phyloP scores from a whole-genome alignment of 2,888 invertebrate genomes.

The Noctua janthina region DNA sequence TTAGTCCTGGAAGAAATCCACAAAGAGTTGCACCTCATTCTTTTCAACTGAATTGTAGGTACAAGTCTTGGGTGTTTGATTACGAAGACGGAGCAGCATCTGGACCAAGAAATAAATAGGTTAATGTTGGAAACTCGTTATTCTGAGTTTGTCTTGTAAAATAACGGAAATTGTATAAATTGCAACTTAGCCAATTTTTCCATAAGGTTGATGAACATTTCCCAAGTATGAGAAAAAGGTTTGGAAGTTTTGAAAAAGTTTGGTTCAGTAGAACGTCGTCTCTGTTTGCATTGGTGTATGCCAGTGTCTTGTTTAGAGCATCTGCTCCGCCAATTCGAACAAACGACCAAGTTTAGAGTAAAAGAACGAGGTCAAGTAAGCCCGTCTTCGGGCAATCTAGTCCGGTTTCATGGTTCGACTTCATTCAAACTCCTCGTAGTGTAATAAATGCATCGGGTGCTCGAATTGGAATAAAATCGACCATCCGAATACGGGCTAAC shows the following conservation, averaged over 20 bases:
- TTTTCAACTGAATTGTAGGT: slow-evolving; percentile 11
- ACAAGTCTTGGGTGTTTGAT: slow-evolving; percentile 32
- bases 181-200: background rate
- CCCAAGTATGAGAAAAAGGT: background rate
- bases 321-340: background rate
- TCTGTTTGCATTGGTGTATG: background rate
- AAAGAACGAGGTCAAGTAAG: background rate
- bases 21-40: slow-evolving; percentile 14
- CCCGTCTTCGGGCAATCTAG: background rate
- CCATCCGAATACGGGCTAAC: background rate
- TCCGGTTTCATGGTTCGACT: background rate
- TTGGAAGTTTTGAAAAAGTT: background rate
- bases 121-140: background rate
- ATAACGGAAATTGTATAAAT: background rate
- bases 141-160: background rate
- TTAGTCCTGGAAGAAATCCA: background rate
- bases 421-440: background rate
- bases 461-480: background rate
- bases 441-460: background rate
- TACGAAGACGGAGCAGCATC: background rate
- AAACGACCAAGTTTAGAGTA: background rate
- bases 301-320: background rate
- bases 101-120: slow-evolving; percentile 16
- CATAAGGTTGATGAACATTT: too few species aligned
- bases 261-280: background rate